phyloP scores from a whole-genome alignment of 2,113 vertebrate genomes.

The Cyanoderma ruficeps region DNA sequence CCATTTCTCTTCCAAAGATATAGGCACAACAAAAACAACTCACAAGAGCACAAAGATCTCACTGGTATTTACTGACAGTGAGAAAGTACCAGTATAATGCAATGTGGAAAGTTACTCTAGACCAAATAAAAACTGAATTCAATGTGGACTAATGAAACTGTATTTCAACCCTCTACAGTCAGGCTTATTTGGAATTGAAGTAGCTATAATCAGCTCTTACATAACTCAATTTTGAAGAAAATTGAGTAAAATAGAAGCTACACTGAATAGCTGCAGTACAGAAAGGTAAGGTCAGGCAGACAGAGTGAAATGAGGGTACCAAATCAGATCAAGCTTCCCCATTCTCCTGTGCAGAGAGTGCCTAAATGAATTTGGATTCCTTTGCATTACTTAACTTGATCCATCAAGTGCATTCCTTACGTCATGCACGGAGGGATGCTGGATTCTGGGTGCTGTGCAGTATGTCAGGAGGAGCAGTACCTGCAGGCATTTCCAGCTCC shows the following conservation, averaged over 20 bases:
- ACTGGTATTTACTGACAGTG: not conserved
- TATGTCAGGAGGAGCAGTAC: not conserved
- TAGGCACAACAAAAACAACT: not conserved
- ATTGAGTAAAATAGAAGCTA: not conserved
- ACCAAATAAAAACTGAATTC: not conserved
- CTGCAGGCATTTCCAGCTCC: not conserved
- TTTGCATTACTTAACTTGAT: not conserved
- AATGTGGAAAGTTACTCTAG: not conserved
- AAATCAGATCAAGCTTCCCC: not conserved
- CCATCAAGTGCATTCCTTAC: not conserved
- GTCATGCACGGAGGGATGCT: not conserved
- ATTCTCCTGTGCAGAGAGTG: not conserved
- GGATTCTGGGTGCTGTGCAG: not conserved
- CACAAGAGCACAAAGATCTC: not conserved
- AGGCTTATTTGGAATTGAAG: not conserved
- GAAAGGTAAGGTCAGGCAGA: not conserved
- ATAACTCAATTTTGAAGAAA: not conserved
- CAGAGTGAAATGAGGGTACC: not conserved
- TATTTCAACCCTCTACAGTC: not conserved
- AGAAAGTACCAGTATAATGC: not conserved
- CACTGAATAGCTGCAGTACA: not conserved
- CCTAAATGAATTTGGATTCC: not conserved
- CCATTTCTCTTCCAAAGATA: not conserved
- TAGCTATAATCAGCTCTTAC: not conserved
- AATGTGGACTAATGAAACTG: not conserved